Base-by-base conservation (phyloP, 2,797 vertebrate species). In the Calcarius lapponicus region DNA sequence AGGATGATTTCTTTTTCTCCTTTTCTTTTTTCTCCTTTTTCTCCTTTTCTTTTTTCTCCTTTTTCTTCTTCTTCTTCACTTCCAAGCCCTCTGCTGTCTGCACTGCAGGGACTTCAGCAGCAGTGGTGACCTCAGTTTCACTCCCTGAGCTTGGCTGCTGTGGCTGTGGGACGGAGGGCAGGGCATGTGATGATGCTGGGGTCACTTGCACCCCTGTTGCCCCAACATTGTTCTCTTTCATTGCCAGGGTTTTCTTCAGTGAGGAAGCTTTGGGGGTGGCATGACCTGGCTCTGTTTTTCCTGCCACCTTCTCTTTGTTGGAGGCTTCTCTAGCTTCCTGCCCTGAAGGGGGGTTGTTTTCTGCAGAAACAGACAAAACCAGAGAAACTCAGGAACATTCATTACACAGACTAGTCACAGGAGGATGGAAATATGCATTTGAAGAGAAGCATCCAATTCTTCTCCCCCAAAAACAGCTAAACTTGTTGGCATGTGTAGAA, bases 1-100 rank as follows among this genome's bases (percentile, higher is more conserved):
- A 86, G 17, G 96, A 72, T 11, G 53, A 13, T 47, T 95, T 96
- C 79, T 91, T 96, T 76, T 87, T 96, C n/a, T 83, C 92, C 21
- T 97, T 97, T 19, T 97, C 94, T 69, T 91, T 96, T 71, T 88
- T 96, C n/a, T 79, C 91, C 69, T 91, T 96, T 74, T 87, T 96
- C 28, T 83, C 92, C 24, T 97, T 97, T 19, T 97, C 92, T 62
- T 96, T 96, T 80, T 97, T 97, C 13, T 83, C 60, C 12, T 65
- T 96, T 80, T 97, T 97, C 40, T 75, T 74, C 72, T 79, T 95
- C 43, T 97, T 96, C 61, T 96, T 96, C 40, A 56, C 83, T 51
- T 92, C 94, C 15, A 78, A 20, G 31, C 93, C 94, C 0, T 94
- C 82, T 26, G 53, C 40, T 21, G 88, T 60, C 86, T 93, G 97